Conservation (phyloP, 2,113 vertebrate genomes). For the Sprattus sprattus region DNA sequence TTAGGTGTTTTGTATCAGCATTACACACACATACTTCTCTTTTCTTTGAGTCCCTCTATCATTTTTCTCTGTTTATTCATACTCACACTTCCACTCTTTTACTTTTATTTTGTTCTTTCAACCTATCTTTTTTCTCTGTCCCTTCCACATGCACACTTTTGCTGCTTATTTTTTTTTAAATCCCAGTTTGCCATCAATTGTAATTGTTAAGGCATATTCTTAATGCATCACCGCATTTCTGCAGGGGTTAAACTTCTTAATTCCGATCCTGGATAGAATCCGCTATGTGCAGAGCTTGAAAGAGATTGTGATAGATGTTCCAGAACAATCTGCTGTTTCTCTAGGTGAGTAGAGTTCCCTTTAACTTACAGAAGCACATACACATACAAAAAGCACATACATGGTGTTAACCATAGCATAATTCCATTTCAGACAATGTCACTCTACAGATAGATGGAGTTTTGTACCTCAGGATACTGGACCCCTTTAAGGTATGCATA, state of each 20-base stretch:
- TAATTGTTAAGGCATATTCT: neutral
- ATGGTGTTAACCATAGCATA: neutral
- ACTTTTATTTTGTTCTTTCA: neutral
- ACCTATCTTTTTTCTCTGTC: neutral
- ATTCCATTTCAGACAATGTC: constrained; percentile 82
- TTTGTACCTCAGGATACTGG: constrained; percentile 90
- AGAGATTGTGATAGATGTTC: constrained; percentile 96
- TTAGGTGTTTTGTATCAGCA: too few species aligned
- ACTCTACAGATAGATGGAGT: constrained; percentile 95
- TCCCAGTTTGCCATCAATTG: neutral
- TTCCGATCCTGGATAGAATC: constrained; percentile 88
- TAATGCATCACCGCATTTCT: neutral
- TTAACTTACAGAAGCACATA: neutral
- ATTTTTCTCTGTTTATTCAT: neutral
- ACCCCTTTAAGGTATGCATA: constrained; percentile 88
- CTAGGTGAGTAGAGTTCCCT: constrained; percentile 75
- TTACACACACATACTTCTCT: neutral
- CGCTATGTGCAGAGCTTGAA: constrained; percentile 95
- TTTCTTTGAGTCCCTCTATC: neutral
- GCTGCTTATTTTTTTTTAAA: neutral
- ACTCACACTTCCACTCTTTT: neutral
- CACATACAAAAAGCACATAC: neutral
- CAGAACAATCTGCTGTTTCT: constrained; percentile 92
- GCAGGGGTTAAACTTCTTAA: constrained; percentile 92
- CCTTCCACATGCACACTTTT: neutral